A percentile compares a stretch with the other conserved stretches of the same genome.
These are phyloP conservation scores for Pyrochroa serraticornis DNA, from an alignment of 2,888 invertebrate genomes.

Conservation along the genomic window DNA sequence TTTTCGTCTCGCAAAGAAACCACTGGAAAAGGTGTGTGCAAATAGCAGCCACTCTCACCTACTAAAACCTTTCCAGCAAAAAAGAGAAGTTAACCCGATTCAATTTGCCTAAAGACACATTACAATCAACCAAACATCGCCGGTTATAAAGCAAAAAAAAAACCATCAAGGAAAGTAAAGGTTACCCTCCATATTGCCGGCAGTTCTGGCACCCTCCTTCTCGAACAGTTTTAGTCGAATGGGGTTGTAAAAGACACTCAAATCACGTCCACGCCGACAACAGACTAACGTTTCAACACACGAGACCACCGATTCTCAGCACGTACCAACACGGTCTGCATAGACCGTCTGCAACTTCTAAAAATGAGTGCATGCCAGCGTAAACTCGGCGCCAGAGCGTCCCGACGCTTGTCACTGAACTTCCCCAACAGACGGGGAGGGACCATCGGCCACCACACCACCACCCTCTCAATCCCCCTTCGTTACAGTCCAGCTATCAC, in stretches of 20 bases:
- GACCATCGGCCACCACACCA: constrained; percentile 36
- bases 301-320: constrained; percentile 11
- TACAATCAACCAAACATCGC: background rate
- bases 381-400: constrained; percentile 58
- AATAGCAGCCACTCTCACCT: too few relatives aligned
- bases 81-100: too few relatives aligned
- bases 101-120: too few relatives aligned
- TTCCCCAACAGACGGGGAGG: constrained; percentile 41
- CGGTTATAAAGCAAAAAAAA: background rate
- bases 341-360: constrained; percentile 10
- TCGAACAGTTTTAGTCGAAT: background rate
- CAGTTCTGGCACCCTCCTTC: background rate
- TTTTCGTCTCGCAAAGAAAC: too few relatives aligned
- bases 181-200: constrained; percentile 2
- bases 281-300: background rate
- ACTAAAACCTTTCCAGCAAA: too few relatives aligned
- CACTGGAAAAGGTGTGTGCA: too few relatives aligned
- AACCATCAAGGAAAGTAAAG: background rate
- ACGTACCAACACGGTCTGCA: constrained; percentile 11
- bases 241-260: constrained; percentile 1
- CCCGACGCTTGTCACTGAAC: constrained; percentile 56
- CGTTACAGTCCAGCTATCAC: constrained; percentile 22
- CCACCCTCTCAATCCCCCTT: constrained; percentile 18
- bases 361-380: constrained; percentile 44
- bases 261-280: constrained; percentile 3